Conservation (phyloP, 37 sponge, comb jelly and placozoan genomes). For the Beroe forskalii region DNA sequence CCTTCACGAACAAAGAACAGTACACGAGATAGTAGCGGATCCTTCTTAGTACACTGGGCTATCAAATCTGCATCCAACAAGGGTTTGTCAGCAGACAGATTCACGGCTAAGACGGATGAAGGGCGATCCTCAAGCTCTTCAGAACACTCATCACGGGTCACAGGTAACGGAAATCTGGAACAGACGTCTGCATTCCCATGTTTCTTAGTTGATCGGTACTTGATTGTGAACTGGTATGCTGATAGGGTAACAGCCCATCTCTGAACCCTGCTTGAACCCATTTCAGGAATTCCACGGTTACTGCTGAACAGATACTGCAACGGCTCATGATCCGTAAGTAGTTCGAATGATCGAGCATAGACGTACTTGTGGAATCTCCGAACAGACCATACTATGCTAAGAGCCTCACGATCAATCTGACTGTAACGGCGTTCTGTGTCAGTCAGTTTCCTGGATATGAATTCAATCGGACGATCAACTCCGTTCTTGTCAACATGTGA, state of each 20-base stretch:
- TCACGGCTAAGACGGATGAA: too few relatives aligned
- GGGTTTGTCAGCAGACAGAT: not conserved
- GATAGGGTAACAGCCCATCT: slow-evolving; percentile 50
- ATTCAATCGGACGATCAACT: not conserved
- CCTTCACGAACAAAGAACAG: slow-evolving; percentile 6
- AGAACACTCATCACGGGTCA: too few relatives aligned
- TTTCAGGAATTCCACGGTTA: not conserved
- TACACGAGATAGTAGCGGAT: slow-evolving; percentile 59
- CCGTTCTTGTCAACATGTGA: not conserved
- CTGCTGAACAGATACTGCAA: not conserved
- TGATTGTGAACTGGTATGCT: not conserved
- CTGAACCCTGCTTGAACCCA: not conserved
- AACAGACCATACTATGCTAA: not conserved
- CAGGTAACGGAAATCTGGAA: slow-evolving; percentile 44
- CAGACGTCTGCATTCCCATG: slow-evolving; percentile 59
- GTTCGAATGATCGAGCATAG: not conserved
- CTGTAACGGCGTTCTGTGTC: not conserved
- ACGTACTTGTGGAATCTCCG: not conserved
- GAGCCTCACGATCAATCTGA: not conserved
- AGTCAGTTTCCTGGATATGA: slow-evolving; percentile 7
- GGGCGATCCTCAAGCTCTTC: not conserved
- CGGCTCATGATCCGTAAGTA: not conserved
- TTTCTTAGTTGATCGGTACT: not conserved
- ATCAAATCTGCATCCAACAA: not conserved
- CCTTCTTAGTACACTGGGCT: not conserved